Percentiles rank a stretch among this genome's conserved stretches.
Evolutionary conservation across 2,888 invertebrate species (phyloP).

Genomic region (Ochlodes sylvanus): DNA sequence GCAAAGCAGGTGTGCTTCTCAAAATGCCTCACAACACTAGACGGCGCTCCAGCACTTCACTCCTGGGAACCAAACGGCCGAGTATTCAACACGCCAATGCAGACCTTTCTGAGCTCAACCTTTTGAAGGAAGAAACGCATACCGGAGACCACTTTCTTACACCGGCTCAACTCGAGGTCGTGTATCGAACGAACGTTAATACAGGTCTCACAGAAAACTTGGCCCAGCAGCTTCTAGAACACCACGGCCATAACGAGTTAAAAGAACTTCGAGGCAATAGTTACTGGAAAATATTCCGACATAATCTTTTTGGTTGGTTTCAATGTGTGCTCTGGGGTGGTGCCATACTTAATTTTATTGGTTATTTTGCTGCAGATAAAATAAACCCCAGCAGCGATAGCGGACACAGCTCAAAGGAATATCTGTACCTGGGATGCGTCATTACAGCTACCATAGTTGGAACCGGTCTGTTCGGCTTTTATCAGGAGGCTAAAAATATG

Average conservation of each 20-base stretch:
- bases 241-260: slow-evolving; percentile 86
- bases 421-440: slow-evolving; percentile 73
- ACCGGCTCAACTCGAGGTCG: slow-evolving; percentile 67
- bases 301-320: slow-evolving; percentile 90
- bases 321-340: slow-evolving; percentile 89
- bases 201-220: slow-evolving; percentile 82
- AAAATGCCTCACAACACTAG: slow-evolving; percentile 53
- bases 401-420: slow-evolving; percentile 64
- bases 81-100: slow-evolving; percentile 49
- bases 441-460: slow-evolving; percentile 70
- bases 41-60: slow-evolving; percentile 55
- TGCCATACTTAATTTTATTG: slow-evolving; percentile 85
- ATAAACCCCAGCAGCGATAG: slow-evolving; percentile 43
- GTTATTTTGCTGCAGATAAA: slow-evolving; percentile 71
- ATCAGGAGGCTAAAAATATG: slow-evolving; percentile 87
- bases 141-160: slow-evolving; percentile 78
- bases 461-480: slow-evolving; percentile 84
- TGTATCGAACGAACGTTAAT: slow-evolving; percentile 73
- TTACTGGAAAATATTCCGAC: slow-evolving; percentile 86
- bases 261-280: slow-evolving; percentile 86
- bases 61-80: slow-evolving; percentile 48
- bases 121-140: slow-evolving; percentile 69
- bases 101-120: slow-evolving; percentile 55
- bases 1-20: not conserved
- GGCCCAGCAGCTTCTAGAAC: slow-evolving; percentile 80